Evolutionary conservation across 2,113 vertebrate genomes (phyloP).

Genomic region (Aldabrachelys gigantea): DNA sequence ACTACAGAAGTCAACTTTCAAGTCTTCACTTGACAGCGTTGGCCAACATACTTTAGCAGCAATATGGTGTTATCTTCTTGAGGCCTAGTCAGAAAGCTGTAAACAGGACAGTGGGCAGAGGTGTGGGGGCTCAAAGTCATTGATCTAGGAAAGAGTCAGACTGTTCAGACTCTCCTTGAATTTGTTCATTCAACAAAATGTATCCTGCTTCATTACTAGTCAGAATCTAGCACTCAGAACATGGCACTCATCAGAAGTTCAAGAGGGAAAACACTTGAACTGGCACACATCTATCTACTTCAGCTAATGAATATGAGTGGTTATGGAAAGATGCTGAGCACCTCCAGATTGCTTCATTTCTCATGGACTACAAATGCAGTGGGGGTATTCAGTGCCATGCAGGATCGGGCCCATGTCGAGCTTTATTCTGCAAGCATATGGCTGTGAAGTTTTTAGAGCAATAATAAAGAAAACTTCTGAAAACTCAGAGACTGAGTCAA

Average conservation of each 20-base stretch:
- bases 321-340: neutral
- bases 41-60: neutral
- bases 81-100: conserved; percentile 3
- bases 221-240: neutral
- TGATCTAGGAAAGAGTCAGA: conserved; percentile 25
- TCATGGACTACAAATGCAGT: neutral
- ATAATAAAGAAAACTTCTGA: conserved; percentile 15
- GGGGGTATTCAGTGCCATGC: neutral
- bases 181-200: neutral
- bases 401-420: neutral
- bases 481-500: conserved; percentile 33
- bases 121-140: neutral
- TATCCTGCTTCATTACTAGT: neutral
- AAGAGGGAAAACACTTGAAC: neutral
- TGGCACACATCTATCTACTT: neutral
- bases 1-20: conserved; percentile 11
- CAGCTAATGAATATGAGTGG: neutral
- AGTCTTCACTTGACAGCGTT: neutral
- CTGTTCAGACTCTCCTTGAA: conserved; percentile 11
- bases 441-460: neutral
- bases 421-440: conserved; percentile 14
- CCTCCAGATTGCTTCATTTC: neutral
- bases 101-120: neutral
- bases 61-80: neutral
- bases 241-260: neutral